A percentile compares a stretch with the other conserved stretches of the same genome.
Conservation (phyloP, 2,113 vertebrate genomes). For the Xerus inauris region DNA sequence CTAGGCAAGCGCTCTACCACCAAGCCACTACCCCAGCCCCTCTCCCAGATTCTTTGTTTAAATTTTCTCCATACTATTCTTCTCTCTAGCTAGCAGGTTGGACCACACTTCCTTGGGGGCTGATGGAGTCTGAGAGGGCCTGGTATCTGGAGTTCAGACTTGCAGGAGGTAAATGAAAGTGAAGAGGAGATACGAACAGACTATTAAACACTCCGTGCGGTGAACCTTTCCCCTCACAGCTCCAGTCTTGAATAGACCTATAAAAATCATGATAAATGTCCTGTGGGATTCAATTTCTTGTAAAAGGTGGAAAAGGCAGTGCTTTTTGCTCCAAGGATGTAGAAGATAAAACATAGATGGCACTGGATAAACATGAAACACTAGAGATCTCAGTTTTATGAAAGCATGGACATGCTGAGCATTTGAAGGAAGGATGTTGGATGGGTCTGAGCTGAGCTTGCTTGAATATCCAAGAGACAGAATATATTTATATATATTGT, state of each 20-base stretch:
- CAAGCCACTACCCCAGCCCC: no score
- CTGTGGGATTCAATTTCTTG: constrained; percentile 16
- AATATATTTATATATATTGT: no score
- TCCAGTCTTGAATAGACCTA: not conserved
- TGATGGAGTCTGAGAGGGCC: not conserved
- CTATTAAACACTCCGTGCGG: not conserved
- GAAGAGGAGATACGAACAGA: not conserved
- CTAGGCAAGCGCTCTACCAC: no score
- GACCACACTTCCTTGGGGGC: not conserved
- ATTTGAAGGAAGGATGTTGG: not conserved
- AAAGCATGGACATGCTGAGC: not conserved
- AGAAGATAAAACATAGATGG: constrained; percentile 47
- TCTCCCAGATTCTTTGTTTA: constrained; percentile 4
- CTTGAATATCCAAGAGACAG: not conserved
- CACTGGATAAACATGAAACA: not conserved
- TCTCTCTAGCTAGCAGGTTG: not conserved
- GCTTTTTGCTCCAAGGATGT: constrained; percentile 30
- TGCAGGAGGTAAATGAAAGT: not conserved
- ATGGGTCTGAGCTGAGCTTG: not conserved
- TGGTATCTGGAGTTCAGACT: not conserved
- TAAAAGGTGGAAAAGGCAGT: constrained; percentile 44
- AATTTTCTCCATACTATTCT: not conserved
- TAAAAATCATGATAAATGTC: constrained; percentile 53
- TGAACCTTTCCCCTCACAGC: not conserved
- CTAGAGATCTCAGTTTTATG: not conserved